Evolutionary conservation across 1,140 invertebrate genomes (phyloP).

Genomic region (Pseudachorutes palmiensis): DNA sequence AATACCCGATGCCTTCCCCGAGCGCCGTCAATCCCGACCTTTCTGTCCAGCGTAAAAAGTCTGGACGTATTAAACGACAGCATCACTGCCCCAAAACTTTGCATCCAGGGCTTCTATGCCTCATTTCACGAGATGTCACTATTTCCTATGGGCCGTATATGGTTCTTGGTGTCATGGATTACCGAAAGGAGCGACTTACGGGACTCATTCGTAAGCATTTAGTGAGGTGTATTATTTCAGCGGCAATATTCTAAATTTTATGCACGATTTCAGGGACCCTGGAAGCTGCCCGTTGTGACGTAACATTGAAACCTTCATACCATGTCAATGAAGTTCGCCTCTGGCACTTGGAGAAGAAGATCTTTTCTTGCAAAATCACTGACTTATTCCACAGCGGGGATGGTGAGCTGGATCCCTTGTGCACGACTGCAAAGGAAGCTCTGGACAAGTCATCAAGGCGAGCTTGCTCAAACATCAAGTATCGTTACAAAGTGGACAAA

Average conservation of each 20-base stretch:
- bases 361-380: constrained; percentile 32
- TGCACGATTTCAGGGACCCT: too few relatives aligned
- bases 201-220: constrained; percentile 24
- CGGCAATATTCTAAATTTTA: neutral
- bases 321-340: constrained; percentile 28
- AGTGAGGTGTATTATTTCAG: neutral
- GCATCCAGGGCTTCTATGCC: constrained; percentile 11
- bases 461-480: constrained; percentile 6
- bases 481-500: constrained; percentile 6
- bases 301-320: constrained; percentile 10
- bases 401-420: constrained; percentile 23
- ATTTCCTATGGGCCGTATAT: constrained; percentile 32
- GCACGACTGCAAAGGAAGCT: constrained; percentile 15
- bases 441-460: constrained; percentile 5
- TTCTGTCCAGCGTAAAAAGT: too few relatives aligned
- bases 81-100: neutral
- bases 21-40: too few relatives aligned
- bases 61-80: too few relatives aligned
- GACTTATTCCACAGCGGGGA: constrained; percentile 31
- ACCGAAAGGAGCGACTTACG: constrained; percentile 22
- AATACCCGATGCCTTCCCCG: too few relatives aligned
- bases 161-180: constrained; percentile 30
- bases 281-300: constrained; percentile 16
- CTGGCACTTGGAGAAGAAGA: constrained; percentile 27
- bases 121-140: constrained; percentile 26